Evolutionary conservation across 2,797 vertebrate species (phyloP).

Genomic region (Erethizon dorsatum): DNA sequence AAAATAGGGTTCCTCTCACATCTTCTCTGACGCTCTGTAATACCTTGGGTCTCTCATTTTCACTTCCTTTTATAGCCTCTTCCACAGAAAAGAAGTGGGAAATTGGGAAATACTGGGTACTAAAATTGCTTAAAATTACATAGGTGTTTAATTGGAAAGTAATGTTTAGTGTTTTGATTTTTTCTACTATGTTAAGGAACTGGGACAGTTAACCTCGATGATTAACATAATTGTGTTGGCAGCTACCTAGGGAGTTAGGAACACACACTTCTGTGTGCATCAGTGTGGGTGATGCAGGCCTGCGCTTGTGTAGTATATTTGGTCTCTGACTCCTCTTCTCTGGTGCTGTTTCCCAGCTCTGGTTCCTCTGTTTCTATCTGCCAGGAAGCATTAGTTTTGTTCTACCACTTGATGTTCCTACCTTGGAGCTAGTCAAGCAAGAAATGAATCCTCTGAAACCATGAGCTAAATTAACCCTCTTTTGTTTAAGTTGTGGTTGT

Average conservation of each 20-base stretch:
- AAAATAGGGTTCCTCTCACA: neutral
- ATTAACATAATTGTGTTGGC: too few species aligned
- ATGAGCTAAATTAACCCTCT: neutral
- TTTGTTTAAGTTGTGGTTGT: neutral
- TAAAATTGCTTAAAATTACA: neutral
- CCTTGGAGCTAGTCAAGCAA: neutral
- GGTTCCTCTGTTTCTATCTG: neutral
- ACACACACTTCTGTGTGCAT: neutral
- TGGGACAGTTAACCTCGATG: neutral
- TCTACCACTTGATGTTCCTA: neutral
- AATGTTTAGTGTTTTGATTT: neutral
- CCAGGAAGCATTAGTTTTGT: neutral
- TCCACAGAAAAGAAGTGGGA: neutral
- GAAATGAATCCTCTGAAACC: neutral
- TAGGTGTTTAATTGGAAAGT: neutral
- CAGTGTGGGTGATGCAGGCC: neutral
- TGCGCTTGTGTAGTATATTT: neutral
- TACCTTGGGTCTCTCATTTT: neutral
- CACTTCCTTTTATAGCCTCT: neutral
- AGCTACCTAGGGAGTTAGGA: neutral
- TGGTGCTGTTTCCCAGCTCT: neutral
- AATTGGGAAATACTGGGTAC: neutral
- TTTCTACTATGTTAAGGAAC: neutral
- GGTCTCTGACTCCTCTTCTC: neutral
- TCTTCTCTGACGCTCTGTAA: neutral